phyloP scores from a whole-genome alignment of 1,140 invertebrate genomes.

The Neodiprion lecontei region DNA sequence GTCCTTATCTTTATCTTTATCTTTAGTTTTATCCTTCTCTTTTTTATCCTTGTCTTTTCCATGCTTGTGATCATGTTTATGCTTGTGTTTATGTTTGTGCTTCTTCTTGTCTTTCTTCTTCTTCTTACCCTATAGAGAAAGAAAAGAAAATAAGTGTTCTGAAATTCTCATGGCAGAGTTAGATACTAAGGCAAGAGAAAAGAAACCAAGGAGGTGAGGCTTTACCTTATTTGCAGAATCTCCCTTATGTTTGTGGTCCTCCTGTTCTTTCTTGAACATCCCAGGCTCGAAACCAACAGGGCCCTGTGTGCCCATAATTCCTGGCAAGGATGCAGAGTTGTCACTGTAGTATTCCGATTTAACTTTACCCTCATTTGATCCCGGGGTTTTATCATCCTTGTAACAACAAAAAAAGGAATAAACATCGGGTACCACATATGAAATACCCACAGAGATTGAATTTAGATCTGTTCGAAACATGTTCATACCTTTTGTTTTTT shows the following conservation, averaged over 20 bases:
- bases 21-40: constrained; percentile 60
- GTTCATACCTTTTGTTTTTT: constrained; percentile 45
- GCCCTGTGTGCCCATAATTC: constrained; percentile 69
- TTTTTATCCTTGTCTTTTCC: constrained; percentile 68
- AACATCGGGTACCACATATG: too few species aligned
- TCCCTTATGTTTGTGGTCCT: constrained; percentile 57
- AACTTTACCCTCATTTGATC: constrained; percentile 51
- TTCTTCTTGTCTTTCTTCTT: constrained; percentile 86
- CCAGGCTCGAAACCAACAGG: constrained; percentile 80
- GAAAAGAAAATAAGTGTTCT: constrained; percentile 33
- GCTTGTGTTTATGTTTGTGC: constrained; percentile 79
- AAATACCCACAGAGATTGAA: too few species aligned
- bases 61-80: constrained; percentile 74
- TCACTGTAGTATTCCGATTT: constrained; percentile 79
- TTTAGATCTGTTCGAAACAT: too few species aligned
- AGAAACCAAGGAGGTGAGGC: neutral
- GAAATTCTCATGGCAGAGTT: constrained; percentile 21
- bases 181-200: constrained; percentile 17
- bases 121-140: constrained; percentile 70
- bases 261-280: constrained; percentile 73
- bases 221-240: constrained; percentile 66
- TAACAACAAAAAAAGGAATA: neutral
- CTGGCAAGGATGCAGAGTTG: constrained; percentile 77
- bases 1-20: constrained; percentile 59
- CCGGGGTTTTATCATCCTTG: neutral